A percentile compares a stretch with the other conserved stretches of the same genome.
These are phyloP conservation scores for Holcopasites calliopsidis DNA, from an alignment of 1,140 invertebrate species.

Conservation along the genomic window DNA sequence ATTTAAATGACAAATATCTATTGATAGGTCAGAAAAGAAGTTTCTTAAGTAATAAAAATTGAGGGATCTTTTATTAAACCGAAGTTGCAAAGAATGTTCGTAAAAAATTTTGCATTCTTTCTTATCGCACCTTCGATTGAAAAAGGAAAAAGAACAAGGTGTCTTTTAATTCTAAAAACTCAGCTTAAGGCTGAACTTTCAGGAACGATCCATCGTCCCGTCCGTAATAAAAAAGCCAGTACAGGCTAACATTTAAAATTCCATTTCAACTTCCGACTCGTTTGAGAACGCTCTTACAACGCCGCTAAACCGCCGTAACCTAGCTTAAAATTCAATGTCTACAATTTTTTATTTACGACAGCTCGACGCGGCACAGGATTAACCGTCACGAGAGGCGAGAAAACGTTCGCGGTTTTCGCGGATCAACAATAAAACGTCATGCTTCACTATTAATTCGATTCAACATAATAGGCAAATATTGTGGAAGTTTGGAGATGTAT, in stretches of 20 bases:
- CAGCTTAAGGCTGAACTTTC: not conserved
- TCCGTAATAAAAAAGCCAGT: slow-evolving; percentile 9
- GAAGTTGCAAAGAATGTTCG: not conserved
- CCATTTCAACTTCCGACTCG: slow-evolving; percentile 30
- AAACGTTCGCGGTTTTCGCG: no score
- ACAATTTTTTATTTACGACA: slow-evolving; percentile 22
- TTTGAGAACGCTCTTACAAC: slow-evolving; percentile 13
- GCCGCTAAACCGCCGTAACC: not conserved
- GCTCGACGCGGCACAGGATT: not conserved
- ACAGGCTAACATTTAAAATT: slow-evolving; percentile 21
- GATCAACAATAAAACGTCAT: not conserved
- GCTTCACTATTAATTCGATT: no score
- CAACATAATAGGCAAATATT: no score
- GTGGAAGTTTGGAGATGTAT: no score
- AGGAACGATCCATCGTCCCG: not conserved
- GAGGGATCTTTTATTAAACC: not conserved
- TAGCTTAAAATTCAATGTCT: slow-evolving; percentile 14
- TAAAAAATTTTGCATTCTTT: no score
- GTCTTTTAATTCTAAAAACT: not conserved
- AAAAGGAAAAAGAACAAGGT: not conserved
- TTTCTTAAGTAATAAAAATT: not conserved
- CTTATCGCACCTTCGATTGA: not conserved
- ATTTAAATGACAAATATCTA: no score
- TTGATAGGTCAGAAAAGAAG: no score
- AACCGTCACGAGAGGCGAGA: not conserved